phyloP scores from a whole-genome alignment of 2,888 invertebrate species.

The Harpagoxenus sublaevis region DNA sequence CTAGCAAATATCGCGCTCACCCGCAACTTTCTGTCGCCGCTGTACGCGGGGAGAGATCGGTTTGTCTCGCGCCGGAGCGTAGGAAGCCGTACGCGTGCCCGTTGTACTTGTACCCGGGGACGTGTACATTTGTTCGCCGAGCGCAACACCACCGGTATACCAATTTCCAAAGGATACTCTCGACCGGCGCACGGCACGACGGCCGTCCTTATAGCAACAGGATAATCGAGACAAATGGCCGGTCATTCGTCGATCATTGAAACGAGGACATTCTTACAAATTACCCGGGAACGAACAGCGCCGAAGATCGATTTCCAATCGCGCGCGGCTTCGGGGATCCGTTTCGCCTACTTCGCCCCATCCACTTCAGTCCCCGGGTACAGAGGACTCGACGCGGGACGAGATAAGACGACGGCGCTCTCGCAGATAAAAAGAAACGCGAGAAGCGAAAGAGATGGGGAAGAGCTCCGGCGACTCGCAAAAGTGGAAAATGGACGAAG shows the following conservation, averaged over 20 bases:
- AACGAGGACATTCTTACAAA: slow-evolving; percentile 67
- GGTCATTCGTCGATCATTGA: slow-evolving; percentile 66
- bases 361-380: slow-evolving; percentile 51
- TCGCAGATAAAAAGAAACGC: slow-evolving; percentile 58
- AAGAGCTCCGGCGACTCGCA: slow-evolving; percentile 59
- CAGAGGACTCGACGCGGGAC: slow-evolving; percentile 57
- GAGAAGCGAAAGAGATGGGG: slow-evolving; percentile 54
- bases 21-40: slow-evolving; percentile 49
- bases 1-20: slow-evolving; percentile 30
- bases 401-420: slow-evolving; percentile 57
- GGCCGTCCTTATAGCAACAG: neutral
- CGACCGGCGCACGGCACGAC: neutral
- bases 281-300: slow-evolving; percentile 57
- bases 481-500: slow-evolving; percentile 66
- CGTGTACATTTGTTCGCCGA: slow-evolving; percentile 23
- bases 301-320: slow-evolving; percentile 58
- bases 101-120: slow-evolving; percentile 12
- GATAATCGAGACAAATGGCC: slow-evolving; percentile 70
- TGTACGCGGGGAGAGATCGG: slow-evolving; percentile 18
- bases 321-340: slow-evolving; percentile 32
- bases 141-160: slow-evolving; percentile 3
- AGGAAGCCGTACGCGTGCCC: neutral
- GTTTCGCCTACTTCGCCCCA: slow-evolving; percentile 53
- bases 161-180: slow-evolving; percentile 36
- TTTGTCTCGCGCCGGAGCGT: slow-evolving; percentile 30